Evolutionary conservation across 2,797 vertebrate species (phyloP).

Genomic region (Poeciliopsis gracilis): DNA sequence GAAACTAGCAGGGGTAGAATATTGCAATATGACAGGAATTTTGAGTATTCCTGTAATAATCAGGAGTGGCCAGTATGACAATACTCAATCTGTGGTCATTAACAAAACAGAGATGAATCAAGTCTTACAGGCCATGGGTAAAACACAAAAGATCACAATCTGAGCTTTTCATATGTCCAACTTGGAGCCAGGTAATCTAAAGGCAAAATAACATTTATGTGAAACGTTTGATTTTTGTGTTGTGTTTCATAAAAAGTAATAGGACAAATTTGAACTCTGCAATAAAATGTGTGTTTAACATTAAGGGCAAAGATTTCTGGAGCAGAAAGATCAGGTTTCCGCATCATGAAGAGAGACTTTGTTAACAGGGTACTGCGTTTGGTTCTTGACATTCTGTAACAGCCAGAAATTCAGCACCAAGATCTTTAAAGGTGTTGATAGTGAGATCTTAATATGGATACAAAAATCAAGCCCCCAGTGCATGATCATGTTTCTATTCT

Average conservation of each 20-base stretch:
- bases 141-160: not conserved
- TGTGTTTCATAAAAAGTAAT: not conserved
- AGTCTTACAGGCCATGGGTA: not conserved
- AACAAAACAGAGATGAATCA: no score
- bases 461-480: not conserved
- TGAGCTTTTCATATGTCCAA: not conserved
- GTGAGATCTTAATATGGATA: not conserved
- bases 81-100: no score
- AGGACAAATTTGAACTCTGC: not conserved
- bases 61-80: not conserved
- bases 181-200: no score
- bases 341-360: not conserved
- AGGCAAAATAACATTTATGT: not conserved
- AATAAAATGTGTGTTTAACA: not conserved
- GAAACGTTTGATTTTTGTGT: not conserved
- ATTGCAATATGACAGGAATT: not conserved
- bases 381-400: not conserved
- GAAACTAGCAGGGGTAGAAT: not conserved
- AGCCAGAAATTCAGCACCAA: not conserved
- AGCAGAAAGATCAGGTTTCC: not conserved
- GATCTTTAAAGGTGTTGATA: not conserved
- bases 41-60: not conserved
- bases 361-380: not conserved
- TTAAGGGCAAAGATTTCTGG: not conserved
- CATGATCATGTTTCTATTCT: not conserved